These are phyloP conservation scores for Drosophila formosana DNA, from an alignment of 2,888 invertebrate species.

Conservation along the genomic window DNA sequence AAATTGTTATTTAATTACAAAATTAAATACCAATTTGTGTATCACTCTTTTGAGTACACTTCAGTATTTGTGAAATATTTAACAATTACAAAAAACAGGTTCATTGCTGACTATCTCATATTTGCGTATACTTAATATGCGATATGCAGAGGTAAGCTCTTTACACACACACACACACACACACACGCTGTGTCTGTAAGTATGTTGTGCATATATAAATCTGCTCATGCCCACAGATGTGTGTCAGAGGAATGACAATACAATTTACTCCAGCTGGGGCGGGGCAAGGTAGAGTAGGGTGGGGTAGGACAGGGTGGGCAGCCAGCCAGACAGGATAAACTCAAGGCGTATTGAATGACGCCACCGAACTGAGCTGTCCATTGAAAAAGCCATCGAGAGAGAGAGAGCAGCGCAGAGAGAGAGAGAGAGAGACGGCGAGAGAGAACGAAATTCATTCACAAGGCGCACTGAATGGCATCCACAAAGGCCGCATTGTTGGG, in stretches of 20 bases:
- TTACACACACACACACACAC: neutral
- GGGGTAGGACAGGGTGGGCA: neutral
- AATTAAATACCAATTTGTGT: too few species aligned
- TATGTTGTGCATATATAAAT: neutral
- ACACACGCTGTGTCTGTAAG: too few species aligned
- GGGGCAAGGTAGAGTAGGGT: neutral
- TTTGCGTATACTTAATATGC: neutral
- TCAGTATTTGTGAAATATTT: neutral
- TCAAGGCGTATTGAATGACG: constrained; percentile 68
- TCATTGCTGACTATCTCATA: neutral
- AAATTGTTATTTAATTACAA: too few species aligned
- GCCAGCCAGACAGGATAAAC: constrained; percentile 31
- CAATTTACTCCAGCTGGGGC: constrained; percentile 21
- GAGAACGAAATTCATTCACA: constrained; percentile 72
- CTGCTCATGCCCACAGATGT: constrained; percentile 9
- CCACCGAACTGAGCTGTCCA: constrained; percentile 54
- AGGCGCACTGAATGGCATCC: constrained; percentile 67
- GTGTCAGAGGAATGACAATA: constrained; percentile 14
- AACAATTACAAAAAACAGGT: neutral
- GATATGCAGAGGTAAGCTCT: neutral
- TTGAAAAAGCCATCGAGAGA: constrained; percentile 44
- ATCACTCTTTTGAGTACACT: too few species aligned
- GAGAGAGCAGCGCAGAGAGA: constrained; percentile 7
- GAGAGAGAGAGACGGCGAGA: constrained; percentile 16
- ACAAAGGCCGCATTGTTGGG: constrained; percentile 47